phyloP scores from a whole-genome alignment of 2,113 vertebrate genomes.

The Anarhynchus alexandrinus region DNA sequence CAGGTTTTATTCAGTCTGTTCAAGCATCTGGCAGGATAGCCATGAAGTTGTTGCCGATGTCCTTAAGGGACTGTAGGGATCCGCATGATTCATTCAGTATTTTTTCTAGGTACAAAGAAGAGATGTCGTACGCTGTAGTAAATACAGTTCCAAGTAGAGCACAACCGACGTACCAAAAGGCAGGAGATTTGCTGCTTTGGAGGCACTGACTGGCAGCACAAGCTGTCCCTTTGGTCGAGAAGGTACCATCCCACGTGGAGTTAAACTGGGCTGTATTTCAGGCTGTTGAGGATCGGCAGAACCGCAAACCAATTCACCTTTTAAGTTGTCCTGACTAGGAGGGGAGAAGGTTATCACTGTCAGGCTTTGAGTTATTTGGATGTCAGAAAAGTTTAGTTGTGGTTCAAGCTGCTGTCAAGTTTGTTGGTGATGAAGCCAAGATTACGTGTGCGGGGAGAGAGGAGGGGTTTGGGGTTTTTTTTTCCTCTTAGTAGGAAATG shows the following conservation, averaged over 20 bases:
- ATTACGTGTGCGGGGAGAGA: background rate
- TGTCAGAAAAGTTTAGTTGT: background rate
- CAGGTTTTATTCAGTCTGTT: slow-evolving; percentile 51
- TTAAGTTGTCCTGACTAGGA: background rate
- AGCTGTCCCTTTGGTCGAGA: background rate
- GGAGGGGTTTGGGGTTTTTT: rapidly evolving
- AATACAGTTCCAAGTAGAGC: slow-evolving; percentile 9
- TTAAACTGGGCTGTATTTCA: background rate
- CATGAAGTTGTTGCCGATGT: slow-evolving; percentile 23
- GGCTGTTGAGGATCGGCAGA: background rate
- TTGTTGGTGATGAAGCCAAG: background rate
- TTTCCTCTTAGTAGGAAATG: background rate
- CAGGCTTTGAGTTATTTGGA: background rate
- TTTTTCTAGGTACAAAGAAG: slow-evolving; percentile 31
- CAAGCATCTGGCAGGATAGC: slow-evolving; percentile 37
- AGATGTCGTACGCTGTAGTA: background rate
- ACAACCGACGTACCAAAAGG: background rate
- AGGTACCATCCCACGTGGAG: background rate
- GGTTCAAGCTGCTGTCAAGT: background rate
- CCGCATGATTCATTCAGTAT: slow-evolving; percentile 36
- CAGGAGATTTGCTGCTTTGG: slow-evolving; percentile 3
- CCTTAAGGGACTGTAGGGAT: slow-evolving; percentile 51
- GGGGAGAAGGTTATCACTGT: background rate
- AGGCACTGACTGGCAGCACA: background rate
- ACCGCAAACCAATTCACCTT: background rate